Base-by-base conservation (phyloP, 2,797 vertebrate genomes). In the Gymnothorax reevesii region DNA sequence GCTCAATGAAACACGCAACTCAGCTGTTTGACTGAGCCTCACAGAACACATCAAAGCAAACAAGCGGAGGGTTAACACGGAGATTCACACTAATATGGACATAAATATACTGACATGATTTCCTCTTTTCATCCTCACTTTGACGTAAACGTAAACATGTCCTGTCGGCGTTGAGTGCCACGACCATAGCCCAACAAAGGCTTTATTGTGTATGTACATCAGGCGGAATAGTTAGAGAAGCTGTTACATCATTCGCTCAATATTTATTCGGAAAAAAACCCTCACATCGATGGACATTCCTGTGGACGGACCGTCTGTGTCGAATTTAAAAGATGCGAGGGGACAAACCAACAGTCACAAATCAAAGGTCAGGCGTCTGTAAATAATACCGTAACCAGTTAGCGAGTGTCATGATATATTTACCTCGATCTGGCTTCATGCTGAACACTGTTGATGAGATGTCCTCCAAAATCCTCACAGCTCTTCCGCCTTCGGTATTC, bases 391-490 rank as follows among this genome's bases (percentile, higher is more conserved):
- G 10, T 49, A n/a, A 82, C n/a, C 52, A 64, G 77, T 75, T 52
- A 82, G 27, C 87, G 83, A 7, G 49, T 73, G 27, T 87, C 88
- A 55, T 64, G 6, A 7, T 57, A 33, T 90, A 90, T 94, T 94
- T 98, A 99, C 98, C 98, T 99, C 97, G 92, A 90, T 98, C 97
- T 84, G 98, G 91, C 96, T 99, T 99, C 98, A 99, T 99, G 92
- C 94, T 97, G 91, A 90, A 94, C 92, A 93, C 91, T 91, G 95
- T 94, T 95, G 95, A 94, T 89, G 91, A 92, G 92, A 87, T 88
- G 93, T 87, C 92, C 93, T 93, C 90, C 86, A 90, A 66, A 75
- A 49, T 33, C 22, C 57, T 33, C n/a, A 27, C 25, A n/a, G 33
- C 27, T 73, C 80, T 69, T 82, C 55, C 22, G n/a, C 5, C 79